Evolutionary conservation across 1,140 invertebrate genomes (phyloP).

Genomic region (Doryteuthis pealeii): DNA sequence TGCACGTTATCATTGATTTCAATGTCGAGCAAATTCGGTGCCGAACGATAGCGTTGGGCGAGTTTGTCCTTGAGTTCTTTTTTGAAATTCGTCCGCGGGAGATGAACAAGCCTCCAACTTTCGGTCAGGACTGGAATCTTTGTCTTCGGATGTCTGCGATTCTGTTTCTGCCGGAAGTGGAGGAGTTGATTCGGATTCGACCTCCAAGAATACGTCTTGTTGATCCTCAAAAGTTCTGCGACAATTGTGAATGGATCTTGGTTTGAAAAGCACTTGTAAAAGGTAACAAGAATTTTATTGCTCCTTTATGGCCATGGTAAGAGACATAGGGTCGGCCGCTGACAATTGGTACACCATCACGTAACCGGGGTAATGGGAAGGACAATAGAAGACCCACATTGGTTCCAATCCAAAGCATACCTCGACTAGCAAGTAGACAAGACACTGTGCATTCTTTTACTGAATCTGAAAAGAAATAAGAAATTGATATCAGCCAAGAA

Average conservation of each 20-base stretch:
- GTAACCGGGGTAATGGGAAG: constrained; percentile 85
- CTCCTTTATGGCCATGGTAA: constrained; percentile 87
- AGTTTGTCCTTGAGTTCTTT: not conserved
- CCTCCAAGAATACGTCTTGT: not conserved
- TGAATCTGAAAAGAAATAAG: not conserved
- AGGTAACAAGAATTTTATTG: constrained; percentile 68
- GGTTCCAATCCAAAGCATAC: constrained; percentile 94
- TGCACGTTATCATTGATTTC: not conserved
- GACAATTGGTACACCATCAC: constrained; percentile 86
- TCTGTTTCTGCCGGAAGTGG: not conserved
- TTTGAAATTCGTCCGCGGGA: not conserved
- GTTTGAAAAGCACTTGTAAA: constrained; percentile 26
- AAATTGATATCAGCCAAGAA: too few species aligned
- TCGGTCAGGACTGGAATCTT: not conserved
- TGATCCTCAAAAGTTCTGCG: constrained; percentile 3
- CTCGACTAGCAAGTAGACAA: constrained; percentile 73
- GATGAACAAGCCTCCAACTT: not conserved
- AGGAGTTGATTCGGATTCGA: not conserved
- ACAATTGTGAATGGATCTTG: not conserved
- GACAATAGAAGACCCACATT: constrained; percentile 88
- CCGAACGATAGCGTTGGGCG: not conserved
- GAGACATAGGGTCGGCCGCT: constrained; percentile 88
- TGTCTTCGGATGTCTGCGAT: constrained; percentile 6
- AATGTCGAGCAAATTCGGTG: not conserved
- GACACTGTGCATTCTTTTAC: constrained; percentile 65